Base-by-base conservation (phyloP, 2,797 vertebrate species). In the Alauda arvensis region DNA sequence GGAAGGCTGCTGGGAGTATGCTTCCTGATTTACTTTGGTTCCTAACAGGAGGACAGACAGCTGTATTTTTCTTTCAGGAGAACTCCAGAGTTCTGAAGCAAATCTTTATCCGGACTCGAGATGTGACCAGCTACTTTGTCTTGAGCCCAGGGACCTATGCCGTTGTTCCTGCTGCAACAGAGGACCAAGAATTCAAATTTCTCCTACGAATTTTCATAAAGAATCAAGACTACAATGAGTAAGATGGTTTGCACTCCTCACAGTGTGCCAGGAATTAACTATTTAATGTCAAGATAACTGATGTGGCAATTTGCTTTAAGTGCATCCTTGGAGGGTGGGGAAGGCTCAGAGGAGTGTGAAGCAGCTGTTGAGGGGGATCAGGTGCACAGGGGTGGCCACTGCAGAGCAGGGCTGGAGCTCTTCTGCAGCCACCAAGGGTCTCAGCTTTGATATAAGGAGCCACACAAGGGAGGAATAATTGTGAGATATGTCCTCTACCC, bases 131-230 rank as follows among this genome's bases (percentile, higher is more conserved):
- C 11, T 89, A 14, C 52, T 93, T 92, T 34, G 56, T 2, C 24
- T 62, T 97, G 88, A 93, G n/a, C 9, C 95, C 96, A 1, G 97
- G 97, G 42, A 96, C 87, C 34, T 97, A 97, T 1, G 84, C 91
- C 3, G 31, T 96, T 2, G 15, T 91, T 29, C 83, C 92, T 46
- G 62, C 45, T 20, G 25, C 87, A 20, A 8, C 39, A 24, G 76
- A 72, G 63, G 59, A 75, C 7, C 88, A 71, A 39, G 67, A 91
- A 49, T 92, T 92, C 5, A 63, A 96, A 55, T 97, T 97, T 60
- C 89, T 97, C 48, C 74, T 97, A 34, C 79, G 92, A 39, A 95
- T 97, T 83, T 98, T 98, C 72, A 14, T 88, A 28, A 97, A 93
- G 89, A 91, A 39, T 17, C 88, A 91, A 14, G 78, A 75, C 25